Conservation (phyloP, 2,113 vertebrate genomes). For the Vombatus ursinus region DNA sequence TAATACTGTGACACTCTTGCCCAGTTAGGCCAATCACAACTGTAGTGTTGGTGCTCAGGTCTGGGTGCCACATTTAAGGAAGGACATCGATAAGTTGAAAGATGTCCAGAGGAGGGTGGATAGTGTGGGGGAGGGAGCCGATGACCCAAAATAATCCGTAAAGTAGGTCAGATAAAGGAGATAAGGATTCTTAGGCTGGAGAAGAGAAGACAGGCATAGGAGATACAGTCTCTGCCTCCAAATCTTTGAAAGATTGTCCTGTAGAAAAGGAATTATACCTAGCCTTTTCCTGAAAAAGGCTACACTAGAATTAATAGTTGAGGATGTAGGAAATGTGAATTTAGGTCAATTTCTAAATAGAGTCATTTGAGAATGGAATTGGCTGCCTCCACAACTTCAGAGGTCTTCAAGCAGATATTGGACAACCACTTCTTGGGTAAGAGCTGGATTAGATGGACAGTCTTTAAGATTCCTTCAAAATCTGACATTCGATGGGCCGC, state of each 20-base stretch:
- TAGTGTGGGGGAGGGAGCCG: neutral
- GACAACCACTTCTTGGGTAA: neutral
- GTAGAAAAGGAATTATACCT: neutral
- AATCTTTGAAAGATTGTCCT: neutral
- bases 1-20: neutral
- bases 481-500: neutral
- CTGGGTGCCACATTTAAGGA: neutral
- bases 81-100: neutral
- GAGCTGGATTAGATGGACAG: neutral
- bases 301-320: neutral
- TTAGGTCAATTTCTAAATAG: neutral
- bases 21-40: neutral
- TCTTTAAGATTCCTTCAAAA: neutral
- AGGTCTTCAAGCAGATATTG: neutral
- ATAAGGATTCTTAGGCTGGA: neutral
- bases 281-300: neutral
- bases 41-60: neutral
- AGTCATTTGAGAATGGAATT: neutral
- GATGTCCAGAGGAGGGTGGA: too few relatives aligned
- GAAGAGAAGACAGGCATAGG: neutral
- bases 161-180: neutral
- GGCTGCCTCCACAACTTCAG: neutral
- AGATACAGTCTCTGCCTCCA: neutral
- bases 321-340: neutral
- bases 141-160: neutral